Percentiles rank a stretch among this genome's conserved stretches.
Evolutionary conservation across 2,888 invertebrate genomes (phyloP).

Genomic region (Teleogryllus oceanicus): DNA sequence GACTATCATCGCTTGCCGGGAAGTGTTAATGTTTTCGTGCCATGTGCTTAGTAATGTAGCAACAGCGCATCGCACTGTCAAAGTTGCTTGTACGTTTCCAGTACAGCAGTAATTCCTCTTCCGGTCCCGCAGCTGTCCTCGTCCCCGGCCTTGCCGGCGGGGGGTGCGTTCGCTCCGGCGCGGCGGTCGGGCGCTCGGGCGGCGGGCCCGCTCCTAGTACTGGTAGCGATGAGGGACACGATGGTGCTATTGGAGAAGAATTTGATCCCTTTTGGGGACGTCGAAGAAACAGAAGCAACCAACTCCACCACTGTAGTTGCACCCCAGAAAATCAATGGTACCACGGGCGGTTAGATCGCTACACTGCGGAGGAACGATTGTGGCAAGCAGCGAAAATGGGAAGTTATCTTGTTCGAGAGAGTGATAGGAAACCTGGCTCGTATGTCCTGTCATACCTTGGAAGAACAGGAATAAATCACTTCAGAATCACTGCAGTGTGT

Average conservation of each 20-base stretch:
- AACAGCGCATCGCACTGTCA: no score
- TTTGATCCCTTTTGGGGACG: conserved; percentile 60
- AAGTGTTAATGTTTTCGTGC: no score
- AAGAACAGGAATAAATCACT: conserved; percentile 92
- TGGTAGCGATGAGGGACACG: conserved; percentile 75
- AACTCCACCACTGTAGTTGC: conserved; percentile 53
- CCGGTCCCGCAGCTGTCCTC: no score
- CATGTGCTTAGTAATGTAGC: no score
- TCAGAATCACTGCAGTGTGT: conserved; percentile 94
- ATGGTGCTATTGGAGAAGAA: conserved; percentile 53
- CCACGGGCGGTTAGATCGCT: conserved; percentile 88
- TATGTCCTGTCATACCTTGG: conserved; percentile 94
- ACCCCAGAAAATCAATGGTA: conserved; percentile 71
- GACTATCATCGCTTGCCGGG: no score
- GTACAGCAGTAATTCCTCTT: no score
- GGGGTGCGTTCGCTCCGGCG: no score
- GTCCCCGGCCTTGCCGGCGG: no score
- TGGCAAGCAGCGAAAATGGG: conserved; percentile 82
- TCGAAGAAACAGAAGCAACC: conserved; percentile 55
- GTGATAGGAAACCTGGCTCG: conserved; percentile 93
- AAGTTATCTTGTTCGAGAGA: conserved; percentile 90
- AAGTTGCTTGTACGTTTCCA: no score
- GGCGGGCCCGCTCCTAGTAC: conserved; percentile 77
- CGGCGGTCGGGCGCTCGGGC: no score
- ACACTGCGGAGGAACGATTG: conserved; percentile 86